Evolutionary conservation across 2,888 invertebrate genomes (phyloP).

Genomic region (Sphaeridia pumilis): DNA sequence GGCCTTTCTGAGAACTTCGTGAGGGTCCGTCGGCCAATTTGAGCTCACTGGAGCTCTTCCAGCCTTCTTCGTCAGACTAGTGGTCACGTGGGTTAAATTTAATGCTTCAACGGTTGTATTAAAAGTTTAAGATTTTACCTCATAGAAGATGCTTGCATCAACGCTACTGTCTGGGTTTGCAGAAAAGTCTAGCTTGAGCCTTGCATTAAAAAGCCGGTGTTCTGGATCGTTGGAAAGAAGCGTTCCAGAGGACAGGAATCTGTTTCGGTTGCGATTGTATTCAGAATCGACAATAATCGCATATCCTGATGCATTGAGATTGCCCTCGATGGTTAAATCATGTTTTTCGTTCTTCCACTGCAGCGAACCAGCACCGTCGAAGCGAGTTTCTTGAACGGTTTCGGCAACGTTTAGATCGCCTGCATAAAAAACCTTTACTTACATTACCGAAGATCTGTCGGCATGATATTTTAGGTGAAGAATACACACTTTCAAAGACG

Average conservation of each 20-base stretch:
- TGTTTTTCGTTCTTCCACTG: constrained; percentile 3
- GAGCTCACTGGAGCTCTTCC: constrained; percentile 22
- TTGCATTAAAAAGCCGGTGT: constrained; percentile 49
- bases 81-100: no score
- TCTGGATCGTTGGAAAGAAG: constrained; percentile 30
- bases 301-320: constrained; percentile 17
- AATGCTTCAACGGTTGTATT: background rate
- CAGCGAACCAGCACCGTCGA: constrained; percentile 16
- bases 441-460: constrained; percentile 44
- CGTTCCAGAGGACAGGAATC: constrained; percentile 37
- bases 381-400: background rate
- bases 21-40: constrained; percentile 26
- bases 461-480: background rate
- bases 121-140: background rate
- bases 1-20: constrained; percentile 24
- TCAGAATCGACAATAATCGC: constrained; percentile 12
- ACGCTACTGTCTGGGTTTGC: constrained; percentile 66
- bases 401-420: constrained; percentile 16
- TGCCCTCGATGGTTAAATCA: constrained; percentile 16
- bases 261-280: constrained; percentile 16
- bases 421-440: background rate
- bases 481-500: constrained; percentile 35
- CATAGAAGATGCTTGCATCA: constrained; percentile 37
- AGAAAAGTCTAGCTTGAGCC: constrained; percentile 57
- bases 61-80: constrained; percentile 28